Conservation (phyloP, 2,888 invertebrate genomes). For the Tigriopus californicus region DNA sequence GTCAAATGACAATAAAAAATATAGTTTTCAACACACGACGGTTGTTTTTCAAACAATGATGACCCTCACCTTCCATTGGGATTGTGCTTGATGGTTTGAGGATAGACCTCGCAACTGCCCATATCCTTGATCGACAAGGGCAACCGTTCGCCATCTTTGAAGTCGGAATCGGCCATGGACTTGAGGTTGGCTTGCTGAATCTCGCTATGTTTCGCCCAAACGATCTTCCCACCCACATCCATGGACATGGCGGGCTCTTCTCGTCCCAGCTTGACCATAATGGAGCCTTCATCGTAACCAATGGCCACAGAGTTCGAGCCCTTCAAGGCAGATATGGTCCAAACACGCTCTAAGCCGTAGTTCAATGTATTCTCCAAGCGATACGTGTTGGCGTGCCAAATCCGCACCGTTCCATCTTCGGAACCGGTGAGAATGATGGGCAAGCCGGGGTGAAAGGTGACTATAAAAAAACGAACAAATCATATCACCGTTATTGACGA, state of each 20-base stretch:
- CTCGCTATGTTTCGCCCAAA: slow-evolving; percentile 97
- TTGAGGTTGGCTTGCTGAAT: slow-evolving; percentile 90
- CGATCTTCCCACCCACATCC: slow-evolving; percentile 94
- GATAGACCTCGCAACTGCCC: slow-evolving; percentile 98
- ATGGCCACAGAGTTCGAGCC: slow-evolving; percentile 92
- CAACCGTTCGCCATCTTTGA: slow-evolving; percentile 77
- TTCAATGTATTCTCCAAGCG: slow-evolving; percentile 86
- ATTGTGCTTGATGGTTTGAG: slow-evolving; percentile 93
- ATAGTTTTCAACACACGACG: neutral
- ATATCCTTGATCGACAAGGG: slow-evolving; percentile 92
- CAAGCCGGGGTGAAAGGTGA: slow-evolving; percentile 92
- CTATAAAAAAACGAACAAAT: no score
- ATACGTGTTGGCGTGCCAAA: slow-evolving; percentile 98
- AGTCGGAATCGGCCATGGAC: slow-evolving; percentile 46
- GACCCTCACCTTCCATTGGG: slow-evolving; percentile 63
- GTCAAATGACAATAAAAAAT: neutral
- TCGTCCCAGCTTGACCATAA: slow-evolving; percentile 81
- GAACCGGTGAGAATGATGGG: slow-evolving; percentile 92
- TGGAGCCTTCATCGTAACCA: slow-evolving; percentile 92
- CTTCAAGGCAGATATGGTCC: slow-evolving; percentile 81
- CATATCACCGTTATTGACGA: no score
- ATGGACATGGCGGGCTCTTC: slow-evolving; percentile 98
- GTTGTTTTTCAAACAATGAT: neutral
- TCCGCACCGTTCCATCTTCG: slow-evolving; percentile 89
- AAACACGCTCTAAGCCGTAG: slow-evolving; percentile 93